Base-by-base conservation (phyloP, 37 sponge, comb jelly and placozoan species). In the Amphimedon queenslandica region DNA sequence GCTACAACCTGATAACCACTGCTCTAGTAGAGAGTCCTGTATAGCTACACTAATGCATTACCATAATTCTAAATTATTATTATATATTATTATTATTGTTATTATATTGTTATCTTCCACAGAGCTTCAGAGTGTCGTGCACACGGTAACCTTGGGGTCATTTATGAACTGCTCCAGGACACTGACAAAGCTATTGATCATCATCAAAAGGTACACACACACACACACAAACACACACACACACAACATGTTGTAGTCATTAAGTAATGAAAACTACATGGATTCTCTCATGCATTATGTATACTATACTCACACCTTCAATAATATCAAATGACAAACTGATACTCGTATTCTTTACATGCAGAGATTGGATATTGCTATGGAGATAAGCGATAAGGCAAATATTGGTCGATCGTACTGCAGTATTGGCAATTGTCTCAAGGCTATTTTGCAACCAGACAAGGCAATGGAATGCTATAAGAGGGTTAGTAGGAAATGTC, bases 371-470 rank as follows among this genome's bases (percentile, higher is more conserved):
- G 55, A 68, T 39, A 82, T 88, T 43, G 86, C 83, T 29, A 66
- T 71, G 20, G 80, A 88, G 66, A 43, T 71, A 1, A 47, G 57
- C 1, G 89, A 93, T 58, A 85, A 75, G 42, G 82, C 75, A 33
- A 73, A 70, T 18, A 86, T 85, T 42, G 93, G 82, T 1, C 57
- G 86, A 41, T 71, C 85, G 18, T 88, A 85, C 55, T 88, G 86
- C 75, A 84, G 80, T 74, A 88, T 93, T 43, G 93, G 93, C 10
- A 93, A 93, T 78, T 93, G 93, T 40, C 86, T 93, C 5, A 63
- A 78, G 28, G 86, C 89, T 18, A 84, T 88, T 39, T 39, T 85
- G 20, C 89, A 93, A 42, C 82, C 82, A 13, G 89, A 93, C 57
- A 88, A 84, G 41, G 77, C 93, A 1, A n/a, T 84, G 35, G 93